Evolutionary conservation across 2,797 vertebrate species (phyloP).

Genomic region (Gadopsis marmoratus): DNA sequence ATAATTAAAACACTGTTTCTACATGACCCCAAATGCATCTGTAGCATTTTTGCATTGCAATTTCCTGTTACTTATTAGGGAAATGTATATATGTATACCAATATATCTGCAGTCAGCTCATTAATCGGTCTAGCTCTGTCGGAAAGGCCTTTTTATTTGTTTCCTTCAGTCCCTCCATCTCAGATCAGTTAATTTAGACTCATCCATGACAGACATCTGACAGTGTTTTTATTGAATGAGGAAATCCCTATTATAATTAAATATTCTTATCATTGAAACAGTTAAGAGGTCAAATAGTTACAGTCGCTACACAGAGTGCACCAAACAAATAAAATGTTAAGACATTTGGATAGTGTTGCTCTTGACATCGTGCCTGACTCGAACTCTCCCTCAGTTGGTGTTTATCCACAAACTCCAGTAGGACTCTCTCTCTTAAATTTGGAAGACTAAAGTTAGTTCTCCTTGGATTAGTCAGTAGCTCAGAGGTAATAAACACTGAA

Average conservation of each 20-base stretch:
- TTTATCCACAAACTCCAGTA: not conserved
- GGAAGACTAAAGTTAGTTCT: constrained; percentile 8
- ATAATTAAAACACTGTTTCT: not conserved
- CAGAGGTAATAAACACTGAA: constrained; percentile 24
- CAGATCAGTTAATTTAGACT: not conserved
- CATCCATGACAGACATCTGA: not conserved
- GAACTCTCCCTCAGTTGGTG: constrained; percentile 12
- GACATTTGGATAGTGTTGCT: constrained; percentile 2
- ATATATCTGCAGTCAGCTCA: not conserved
- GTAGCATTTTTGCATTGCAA: not conserved
- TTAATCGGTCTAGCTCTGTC: not conserved
- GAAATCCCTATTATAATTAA: not conserved
- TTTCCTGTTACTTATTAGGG: not conserved
- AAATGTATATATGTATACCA: not conserved
- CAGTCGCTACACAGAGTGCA: not conserved
- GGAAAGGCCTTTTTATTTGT: not conserved
- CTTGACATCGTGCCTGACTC: constrained; percentile 6
- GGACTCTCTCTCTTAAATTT: not conserved
- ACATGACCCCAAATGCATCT: not conserved
- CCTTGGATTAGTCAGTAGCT: constrained; percentile 21
- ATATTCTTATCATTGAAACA: not conserved
- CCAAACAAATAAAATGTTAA: not conserved
- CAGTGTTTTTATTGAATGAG: not conserved
- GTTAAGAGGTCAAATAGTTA: not conserved
- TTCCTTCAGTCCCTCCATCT: not conserved